phyloP scores from a whole-genome alignment of 2,888 invertebrate species.

The Spilarctia lutea region DNA sequence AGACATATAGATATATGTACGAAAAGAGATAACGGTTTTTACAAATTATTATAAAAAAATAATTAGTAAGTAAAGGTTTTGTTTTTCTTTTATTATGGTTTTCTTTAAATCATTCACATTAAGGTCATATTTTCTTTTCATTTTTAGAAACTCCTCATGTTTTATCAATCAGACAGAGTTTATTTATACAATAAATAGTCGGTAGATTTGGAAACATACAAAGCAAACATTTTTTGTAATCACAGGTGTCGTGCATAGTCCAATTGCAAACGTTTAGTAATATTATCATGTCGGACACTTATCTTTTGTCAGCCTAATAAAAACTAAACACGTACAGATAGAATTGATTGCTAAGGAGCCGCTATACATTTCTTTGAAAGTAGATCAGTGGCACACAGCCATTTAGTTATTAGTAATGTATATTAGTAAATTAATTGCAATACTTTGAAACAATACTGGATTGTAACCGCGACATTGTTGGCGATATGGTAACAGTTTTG shows the following conservation, averaged over 20 bases:
- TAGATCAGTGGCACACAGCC: background rate
- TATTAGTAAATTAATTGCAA: background rate
- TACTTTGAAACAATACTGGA: background rate
- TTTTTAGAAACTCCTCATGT: too few relatives aligned
- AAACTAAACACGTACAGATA: background rate
- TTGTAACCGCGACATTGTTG: background rate
- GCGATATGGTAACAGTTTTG: background rate
- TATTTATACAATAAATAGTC: background rate
- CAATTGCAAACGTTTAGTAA: slow-evolving; percentile 14
- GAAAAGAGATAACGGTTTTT: too few relatives aligned
- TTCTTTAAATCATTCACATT: too few relatives aligned
- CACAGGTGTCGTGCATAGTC: slow-evolving; percentile 16
- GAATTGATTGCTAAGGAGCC: background rate
- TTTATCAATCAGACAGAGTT: background rate
- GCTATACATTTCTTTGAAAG: background rate
- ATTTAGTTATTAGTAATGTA: background rate
- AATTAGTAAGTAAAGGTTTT: too few relatives aligned
- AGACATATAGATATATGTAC: background rate
- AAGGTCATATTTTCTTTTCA: too few relatives aligned
- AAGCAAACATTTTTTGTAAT: slow-evolving; percentile 26
- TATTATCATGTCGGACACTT: slow-evolving; percentile 3
- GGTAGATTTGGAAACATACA: background rate
- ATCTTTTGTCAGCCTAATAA: slow-evolving; percentile 2
- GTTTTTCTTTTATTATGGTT: too few relatives aligned
- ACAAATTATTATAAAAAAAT: too few relatives aligned